Conservation (phyloP, 2,888 invertebrate genomes). For the Diplolepis rosae region DNA sequence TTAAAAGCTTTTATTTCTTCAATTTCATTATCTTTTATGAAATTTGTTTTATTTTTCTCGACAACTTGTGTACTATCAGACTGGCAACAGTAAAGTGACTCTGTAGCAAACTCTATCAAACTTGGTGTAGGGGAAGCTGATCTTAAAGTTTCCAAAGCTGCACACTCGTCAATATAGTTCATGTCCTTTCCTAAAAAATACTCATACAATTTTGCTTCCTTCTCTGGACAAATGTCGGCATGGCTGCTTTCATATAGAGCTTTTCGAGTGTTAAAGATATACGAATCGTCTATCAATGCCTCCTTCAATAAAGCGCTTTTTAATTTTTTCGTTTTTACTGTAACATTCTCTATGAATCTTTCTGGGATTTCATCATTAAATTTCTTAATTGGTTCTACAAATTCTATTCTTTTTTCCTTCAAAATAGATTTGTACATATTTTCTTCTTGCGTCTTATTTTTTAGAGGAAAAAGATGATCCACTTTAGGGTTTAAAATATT, state of each 20-base stretch:
- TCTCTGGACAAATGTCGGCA: constrained; percentile 42
- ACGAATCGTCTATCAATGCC: constrained; percentile 55
- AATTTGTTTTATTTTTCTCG: constrained; percentile 30
- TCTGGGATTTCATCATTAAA: constrained; percentile 57
- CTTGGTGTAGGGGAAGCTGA: constrained; percentile 70
- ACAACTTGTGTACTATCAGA: constrained; percentile 23
- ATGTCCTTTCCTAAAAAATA: constrained; percentile 71
- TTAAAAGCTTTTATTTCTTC: background rate
- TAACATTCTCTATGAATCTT: constrained; percentile 62
- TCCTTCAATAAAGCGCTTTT: constrained; percentile 63
- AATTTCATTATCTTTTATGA: background rate
- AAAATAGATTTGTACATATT: constrained; percentile 59
- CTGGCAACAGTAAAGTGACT: constrained; percentile 38
- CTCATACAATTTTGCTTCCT: constrained; percentile 58
- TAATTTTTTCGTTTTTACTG: constrained; percentile 63
- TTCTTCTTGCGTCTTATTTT: constrained; percentile 42
- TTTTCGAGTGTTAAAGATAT: constrained; percentile 51
- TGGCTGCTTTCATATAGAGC: constrained; percentile 50
- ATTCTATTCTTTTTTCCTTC: constrained; percentile 47
- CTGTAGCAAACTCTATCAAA: constrained; percentile 57
- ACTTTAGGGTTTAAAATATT: constrained; percentile 24
- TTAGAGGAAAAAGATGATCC: constrained; percentile 1
- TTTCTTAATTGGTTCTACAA: constrained; percentile 45
- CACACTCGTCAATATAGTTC: constrained; percentile 68
- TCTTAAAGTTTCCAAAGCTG: constrained; percentile 71